Evolutionary conservation across 1,140 invertebrate species (phyloP), one percentile per base, ranked within the genome.

Genomic region (Calephelis nemesis): DNA sequence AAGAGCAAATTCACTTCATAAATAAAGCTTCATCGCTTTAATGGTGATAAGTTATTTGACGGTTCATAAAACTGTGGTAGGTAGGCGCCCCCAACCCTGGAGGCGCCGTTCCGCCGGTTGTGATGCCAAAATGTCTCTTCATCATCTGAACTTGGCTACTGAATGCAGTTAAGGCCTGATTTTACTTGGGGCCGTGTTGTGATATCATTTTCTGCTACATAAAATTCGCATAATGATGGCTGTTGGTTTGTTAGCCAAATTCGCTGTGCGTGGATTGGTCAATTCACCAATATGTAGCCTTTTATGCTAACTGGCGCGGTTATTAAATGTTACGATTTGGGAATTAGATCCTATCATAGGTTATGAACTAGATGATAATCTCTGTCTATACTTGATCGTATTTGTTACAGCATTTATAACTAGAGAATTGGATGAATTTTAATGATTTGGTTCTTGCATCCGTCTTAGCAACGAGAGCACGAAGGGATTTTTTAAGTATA

Each of bases 1-100:
- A 83, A 84, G 76, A 77, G 76, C 73, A 75, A 82, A 75, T 75
- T 76, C 75, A 74, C 82, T 81, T 84, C 78, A 85, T 87, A 87
- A 86, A 88, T 86, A 85, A 84, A 74, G 71, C 84, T 84, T 83
- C 82, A 85, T 86, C 86, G 87, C 84, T 85, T 87, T 88, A 87
- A 85, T 50, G 82, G 82, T 87, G 85, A 84, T 87, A 83, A 86
- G 82, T 88, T 84, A 88, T 90, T 89, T 87, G 85, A 79, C 83
- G 85, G 81, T 81, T 83, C 83, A 87, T 87, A 85, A 85, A 87
- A 72, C 77, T 70, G 76, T 67, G 66, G 71, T 70, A 42, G 71
- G 68, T 10, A 67, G 76, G 78, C 75, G 77, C 76, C 74, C 69
- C 65, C 69, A 75, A 63, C 70, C 74, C 71, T 73, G 76, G 76